These are phyloP conservation scores for Cyclophora albipunctata DNA, from an alignment of 2,888 invertebrate genomes.

Conservation along the genomic window DNA sequence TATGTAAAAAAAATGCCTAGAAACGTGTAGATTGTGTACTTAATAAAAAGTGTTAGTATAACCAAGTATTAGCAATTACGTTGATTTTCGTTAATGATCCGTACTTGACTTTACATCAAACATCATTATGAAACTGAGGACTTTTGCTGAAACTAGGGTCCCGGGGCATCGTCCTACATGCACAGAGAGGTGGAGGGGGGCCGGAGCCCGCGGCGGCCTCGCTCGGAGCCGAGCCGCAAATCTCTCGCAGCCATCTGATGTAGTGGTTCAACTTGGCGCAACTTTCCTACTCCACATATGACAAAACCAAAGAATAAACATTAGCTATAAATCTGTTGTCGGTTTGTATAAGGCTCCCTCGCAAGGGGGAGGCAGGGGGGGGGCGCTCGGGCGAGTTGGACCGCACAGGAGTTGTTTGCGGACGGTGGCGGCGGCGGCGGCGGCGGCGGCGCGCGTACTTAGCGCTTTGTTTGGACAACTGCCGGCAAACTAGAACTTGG, in stretches of 20 bases:
- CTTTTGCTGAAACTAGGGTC: too few species aligned
- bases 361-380: too few species aligned
- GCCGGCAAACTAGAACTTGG: constrained; percentile 2
- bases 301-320: constrained; percentile 7
- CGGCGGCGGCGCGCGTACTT: constrained; percentile 1
- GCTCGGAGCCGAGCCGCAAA: background rate
- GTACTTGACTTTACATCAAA: too few species aligned
- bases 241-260: background rate
- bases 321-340: constrained; percentile 5
- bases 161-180: too few species aligned
- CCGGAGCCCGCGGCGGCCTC: too few species aligned
- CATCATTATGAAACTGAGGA: too few species aligned
- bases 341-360: background rate
- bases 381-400: background rate
- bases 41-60: too few species aligned
- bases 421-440: background rate
- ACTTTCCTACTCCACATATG: constrained; percentile 2
- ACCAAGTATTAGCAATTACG: too few species aligned
- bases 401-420: background rate
- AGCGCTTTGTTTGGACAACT: constrained; percentile 15
- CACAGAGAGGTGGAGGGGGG: too few species aligned
- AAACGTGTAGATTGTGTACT: too few species aligned
- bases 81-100: too few species aligned
- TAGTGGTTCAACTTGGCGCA: background rate
- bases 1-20: too few species aligned